A percentile compares a stretch with the other conserved stretches of the same genome.
Conservation (phyloP, 2,797 vertebrate species). For the Echiichthys vipera region DNA sequence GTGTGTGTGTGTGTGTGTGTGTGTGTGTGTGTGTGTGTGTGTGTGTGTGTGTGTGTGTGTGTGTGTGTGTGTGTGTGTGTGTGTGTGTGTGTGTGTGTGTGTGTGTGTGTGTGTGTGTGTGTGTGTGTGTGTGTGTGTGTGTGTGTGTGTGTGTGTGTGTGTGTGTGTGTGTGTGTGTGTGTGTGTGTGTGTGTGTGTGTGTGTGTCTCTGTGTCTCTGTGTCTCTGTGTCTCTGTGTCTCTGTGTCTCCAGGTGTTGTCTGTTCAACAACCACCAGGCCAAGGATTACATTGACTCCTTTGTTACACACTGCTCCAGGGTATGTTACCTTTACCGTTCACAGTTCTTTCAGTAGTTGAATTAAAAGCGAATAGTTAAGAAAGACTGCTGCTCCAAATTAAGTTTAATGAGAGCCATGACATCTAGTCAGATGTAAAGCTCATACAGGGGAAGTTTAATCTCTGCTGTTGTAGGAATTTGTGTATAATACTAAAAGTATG, state of each 20-base stretch:
- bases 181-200: background rate
- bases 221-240: background rate
- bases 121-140: background rate
- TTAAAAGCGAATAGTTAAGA: background rate
- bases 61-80: background rate
- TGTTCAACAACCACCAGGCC: conserved; percentile 98
- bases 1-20: background rate
- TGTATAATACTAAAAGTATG: background rate
- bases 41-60: background rate
- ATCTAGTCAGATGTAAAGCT: background rate
- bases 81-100: background rate
- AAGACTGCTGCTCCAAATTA: background rate
- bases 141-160: no score
- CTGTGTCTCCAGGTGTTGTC: conserved; percentile 88
- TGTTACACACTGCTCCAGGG: conserved; percentile 96
- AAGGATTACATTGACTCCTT: conserved; percentile 99
- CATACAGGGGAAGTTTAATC: background rate
- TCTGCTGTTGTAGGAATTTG: background rate
- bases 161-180: no score
- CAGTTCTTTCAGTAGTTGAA: background rate
- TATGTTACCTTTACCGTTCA: conserved; percentile 71
- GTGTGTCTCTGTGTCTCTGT: background rate
- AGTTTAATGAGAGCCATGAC: background rate
- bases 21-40: no score
- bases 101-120: background rate